A percentile compares a stretch with the other conserved stretches of the same genome.
phyloP scores from a whole-genome alignment of 2,113 vertebrate genomes.

The Toxostoma redivivum region DNA sequence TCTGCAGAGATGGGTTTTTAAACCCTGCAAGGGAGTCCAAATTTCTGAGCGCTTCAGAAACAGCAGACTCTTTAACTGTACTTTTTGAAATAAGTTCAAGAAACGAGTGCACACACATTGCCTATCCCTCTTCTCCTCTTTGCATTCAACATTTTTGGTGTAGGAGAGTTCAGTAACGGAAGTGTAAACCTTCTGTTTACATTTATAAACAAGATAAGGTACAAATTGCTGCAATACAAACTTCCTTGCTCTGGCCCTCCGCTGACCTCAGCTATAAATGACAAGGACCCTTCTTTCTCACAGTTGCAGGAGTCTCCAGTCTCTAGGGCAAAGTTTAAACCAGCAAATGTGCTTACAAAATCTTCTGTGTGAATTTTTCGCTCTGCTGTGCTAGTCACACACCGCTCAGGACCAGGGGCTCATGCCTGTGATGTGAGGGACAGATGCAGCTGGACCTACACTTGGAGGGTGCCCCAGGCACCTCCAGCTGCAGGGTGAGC shows the following conservation, averaged over 20 bases:
- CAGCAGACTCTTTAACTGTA: background rate
- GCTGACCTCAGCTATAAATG: slow-evolving; percentile 36
- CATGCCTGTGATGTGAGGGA: background rate
- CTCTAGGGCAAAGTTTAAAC: background rate
- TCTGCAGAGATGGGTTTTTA: background rate
- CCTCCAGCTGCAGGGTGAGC: background rate
- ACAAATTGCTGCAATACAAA: slow-evolving; percentile 60
- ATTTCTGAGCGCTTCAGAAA: background rate
- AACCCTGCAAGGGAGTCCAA: background rate
- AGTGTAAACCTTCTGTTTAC: slow-evolving; percentile 56
- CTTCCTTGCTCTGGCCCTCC: slow-evolving; percentile 51
- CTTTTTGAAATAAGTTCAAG: background rate
- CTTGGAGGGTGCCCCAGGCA: background rate
- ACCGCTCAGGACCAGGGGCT: rapidly evolving
- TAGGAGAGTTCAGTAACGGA: background rate
- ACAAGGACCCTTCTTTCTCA: slow-evolving; percentile 7
- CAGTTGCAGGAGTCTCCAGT: background rate
- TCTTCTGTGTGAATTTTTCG: background rate
- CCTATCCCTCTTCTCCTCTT: background rate
- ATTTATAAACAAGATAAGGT: slow-evolving; percentile 61
- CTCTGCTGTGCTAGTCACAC: background rate
- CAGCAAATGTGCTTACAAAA: background rate
- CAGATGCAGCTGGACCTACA: background rate
- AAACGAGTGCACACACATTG: background rate
- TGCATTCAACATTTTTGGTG: background rate